phyloP scores from a whole-genome alignment of 2,888 invertebrate species.

The Drosophila melanocephala region DNA sequence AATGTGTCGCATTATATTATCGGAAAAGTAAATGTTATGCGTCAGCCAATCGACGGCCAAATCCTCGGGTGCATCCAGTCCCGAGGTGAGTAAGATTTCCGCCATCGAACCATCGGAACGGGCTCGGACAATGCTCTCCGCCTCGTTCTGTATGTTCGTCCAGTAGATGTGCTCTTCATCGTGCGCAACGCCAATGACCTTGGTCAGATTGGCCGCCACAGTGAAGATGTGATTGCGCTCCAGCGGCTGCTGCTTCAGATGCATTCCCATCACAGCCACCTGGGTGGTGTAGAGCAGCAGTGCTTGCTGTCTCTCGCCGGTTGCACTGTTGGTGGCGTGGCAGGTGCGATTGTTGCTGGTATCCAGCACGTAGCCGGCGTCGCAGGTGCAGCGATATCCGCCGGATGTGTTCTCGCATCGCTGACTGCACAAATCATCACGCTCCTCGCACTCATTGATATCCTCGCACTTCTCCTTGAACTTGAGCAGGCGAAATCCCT shows the following conservation, averaged over 20 bases:
- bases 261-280: constrained; percentile 88
- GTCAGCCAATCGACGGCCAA: constrained; percentile 92
- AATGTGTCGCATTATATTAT: constrained; percentile 89
- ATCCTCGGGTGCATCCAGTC: constrained; percentile 91
- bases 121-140: constrained; percentile 90
- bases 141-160: constrained; percentile 90
- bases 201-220: constrained; percentile 86
- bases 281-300: constrained; percentile 89
- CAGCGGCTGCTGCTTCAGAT: constrained; percentile 86
- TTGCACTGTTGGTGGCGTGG: constrained; percentile 78
- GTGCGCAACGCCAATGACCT: constrained; percentile 89
- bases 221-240: constrained; percentile 66
- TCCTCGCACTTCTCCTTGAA: constrained; percentile 85
- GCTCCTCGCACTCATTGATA: constrained; percentile 88
- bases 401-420: constrained; percentile 88
- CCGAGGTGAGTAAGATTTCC: constrained; percentile 88
- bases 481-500: constrained; percentile 82
- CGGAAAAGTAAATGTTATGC: constrained; percentile 92
- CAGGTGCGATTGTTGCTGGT: constrained; percentile 86
- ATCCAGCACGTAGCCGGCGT: constrained; percentile 87
- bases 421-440: constrained; percentile 90
- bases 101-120: constrained; percentile 88
- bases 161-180: constrained; percentile 91
- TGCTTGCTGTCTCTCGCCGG: constrained; percentile 88
- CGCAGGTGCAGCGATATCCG: constrained; percentile 89